Conservation (phyloP, 2,888 invertebrate species). For the Harpalus rufipes region DNA sequence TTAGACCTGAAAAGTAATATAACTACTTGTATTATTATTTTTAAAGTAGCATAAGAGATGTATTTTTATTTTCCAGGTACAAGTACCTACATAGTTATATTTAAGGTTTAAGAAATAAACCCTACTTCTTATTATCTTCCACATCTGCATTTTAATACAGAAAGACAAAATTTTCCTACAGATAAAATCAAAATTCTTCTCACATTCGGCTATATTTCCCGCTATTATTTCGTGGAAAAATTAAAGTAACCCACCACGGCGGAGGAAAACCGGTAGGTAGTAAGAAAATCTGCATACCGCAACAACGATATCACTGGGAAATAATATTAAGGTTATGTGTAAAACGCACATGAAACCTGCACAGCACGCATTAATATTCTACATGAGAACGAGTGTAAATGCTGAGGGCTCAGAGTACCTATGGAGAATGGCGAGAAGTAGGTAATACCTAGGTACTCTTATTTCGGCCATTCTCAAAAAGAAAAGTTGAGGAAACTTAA, state of each 20-base stretch:
- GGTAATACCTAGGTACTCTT: neutral
- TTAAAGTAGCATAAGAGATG: neutral
- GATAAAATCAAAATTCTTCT: slow-evolving; percentile 36
- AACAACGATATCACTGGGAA: slow-evolving; percentile 37
- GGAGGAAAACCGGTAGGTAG: slow-evolving; percentile 5
- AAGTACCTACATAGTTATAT: slow-evolving; percentile 1
- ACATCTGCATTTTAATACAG: slow-evolving; percentile 7
- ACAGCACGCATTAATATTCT: slow-evolving; percentile 29
- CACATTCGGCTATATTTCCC: slow-evolving; percentile 38
- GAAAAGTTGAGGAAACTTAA: neutral
- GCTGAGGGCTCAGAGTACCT: slow-evolving; percentile 8
- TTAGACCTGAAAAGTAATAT: no score
- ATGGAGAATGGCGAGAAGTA: slow-evolving; percentile 6
- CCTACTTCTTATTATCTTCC: neutral
- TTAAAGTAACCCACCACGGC: slow-evolving; percentile 41
- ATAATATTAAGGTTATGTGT: slow-evolving; percentile 42
- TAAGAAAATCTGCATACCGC: slow-evolving; percentile 54
- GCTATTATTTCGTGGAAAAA: slow-evolving; percentile 30
- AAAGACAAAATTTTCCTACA: neutral
- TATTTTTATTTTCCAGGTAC: neutral
- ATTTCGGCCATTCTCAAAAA: neutral
- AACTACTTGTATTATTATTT: no score
- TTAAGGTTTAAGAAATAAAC: neutral
- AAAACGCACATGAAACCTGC: slow-evolving; percentile 35
- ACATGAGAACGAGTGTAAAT: slow-evolving; percentile 51